Evolutionary conservation across 2,888 invertebrate genomes (phyloP), one percentile per base, ranked within the genome.

Genomic region (Pimpla rufipes): DNA sequence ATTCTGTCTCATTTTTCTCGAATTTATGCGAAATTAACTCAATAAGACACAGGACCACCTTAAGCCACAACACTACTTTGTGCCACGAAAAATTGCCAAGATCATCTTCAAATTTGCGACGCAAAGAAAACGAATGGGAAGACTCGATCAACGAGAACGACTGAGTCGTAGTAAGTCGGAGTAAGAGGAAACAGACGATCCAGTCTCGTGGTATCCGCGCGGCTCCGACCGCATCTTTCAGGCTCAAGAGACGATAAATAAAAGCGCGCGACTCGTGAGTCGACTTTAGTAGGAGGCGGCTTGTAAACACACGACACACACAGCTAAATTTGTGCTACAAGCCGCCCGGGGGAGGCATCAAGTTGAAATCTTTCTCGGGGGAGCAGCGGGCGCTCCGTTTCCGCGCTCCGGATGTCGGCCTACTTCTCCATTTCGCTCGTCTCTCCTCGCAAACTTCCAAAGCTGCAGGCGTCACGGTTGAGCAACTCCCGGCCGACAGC

Each of bases 301-400:
- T 68, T 71, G 84, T 84, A 83, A 84, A 86, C 84, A 81, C 62
- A 52, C 50, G 83, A 86, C 84, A 81, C 62, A 52, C 50, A 47
- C 29, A 57, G 74, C 82, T 82, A 82, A 82, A 83, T 79, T 75
- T 57, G 74, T 75, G 55, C 75, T n/a, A 74, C 67, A 42, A 2
- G 76, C 66, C 11, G 35, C 42, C 52, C 70, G 64, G 50, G 45
- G 16, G 57, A 52, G 52, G 62, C 29, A 79, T 80, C 68, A 52
- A 66, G 79, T 64, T 74, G 29, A 78, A n/a, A 70, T 82, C 68
- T 78, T 79, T 75, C 68, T 75, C 75, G 66, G 57, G 50, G 18
- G 64, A 64, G 42, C 40, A 47, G 6, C 45, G 29, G 16, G 50
- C 35, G 70, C n/a, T 11, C 21, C 47, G 75, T 42, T 10, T 37